Base-by-base conservation (phyloP, 2,888 invertebrate species). In the Morpho achilles region DNA sequence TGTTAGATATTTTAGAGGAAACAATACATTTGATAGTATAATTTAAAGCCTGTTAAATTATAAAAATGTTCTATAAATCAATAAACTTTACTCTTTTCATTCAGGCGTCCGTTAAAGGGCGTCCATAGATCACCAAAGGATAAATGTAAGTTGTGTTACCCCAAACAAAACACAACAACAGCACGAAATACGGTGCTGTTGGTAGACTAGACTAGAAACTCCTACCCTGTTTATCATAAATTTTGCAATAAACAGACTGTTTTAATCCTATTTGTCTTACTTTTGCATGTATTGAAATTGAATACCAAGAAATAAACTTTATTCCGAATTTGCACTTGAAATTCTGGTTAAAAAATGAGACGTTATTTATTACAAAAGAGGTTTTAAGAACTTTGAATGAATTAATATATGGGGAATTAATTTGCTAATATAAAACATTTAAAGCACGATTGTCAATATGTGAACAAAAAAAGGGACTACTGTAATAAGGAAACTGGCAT, bases 81-180 rank as follows among this genome's bases (percentile, higher is more conserved):
- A 16, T 16, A 16, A 81, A 63, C 64, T 60, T 63, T 50, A 73
- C 71, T 82, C 84, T 73, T 81, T 81, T 83, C 72, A 70, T 81
- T 74, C 80, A 90, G 89, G 89, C 90, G 87, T 90, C 89, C 86
- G 68, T 90, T 84, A 90, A 90, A 88, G 88, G 88, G 79, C 87
- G 88, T 82, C 79, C 82, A 76, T 88, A 88, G 82, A 80, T 80
- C 85, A 82, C 71, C 87, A 85, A 80, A 83, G 91, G 91, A 92
- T 88, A 77, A 80, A 83, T 82, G 92, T 92, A 92, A 92, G 92
- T 92, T 62, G 67, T 64, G 65, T 69, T 64, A 54, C 64, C 68
- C 67, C 53, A 58, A 39, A 56, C n/a, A 58, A 56, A 53, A 61
- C 54, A 60, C 52, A 63, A 59, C 73, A 69, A 80, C 71, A 75